Evolutionary conservation across 1,140 invertebrate genomes (phyloP), one percentile per base, ranked within the genome.

Genomic region (Helicoverpa armigera): DNA sequence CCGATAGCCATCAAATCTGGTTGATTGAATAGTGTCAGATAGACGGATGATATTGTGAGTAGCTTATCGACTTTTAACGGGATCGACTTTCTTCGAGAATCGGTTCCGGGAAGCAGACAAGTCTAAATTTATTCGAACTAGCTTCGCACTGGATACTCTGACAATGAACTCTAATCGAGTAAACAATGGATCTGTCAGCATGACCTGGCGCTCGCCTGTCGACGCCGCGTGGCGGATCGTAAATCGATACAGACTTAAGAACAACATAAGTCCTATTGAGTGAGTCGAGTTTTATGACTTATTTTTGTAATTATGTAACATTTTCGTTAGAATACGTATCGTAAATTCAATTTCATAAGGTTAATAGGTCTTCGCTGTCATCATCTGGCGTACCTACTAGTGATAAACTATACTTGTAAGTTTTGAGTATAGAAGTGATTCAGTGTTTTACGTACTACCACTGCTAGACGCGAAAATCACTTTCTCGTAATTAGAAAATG

Each of bases 161-260:
- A 94, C 92, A 93, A 94, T 94, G 93, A 94, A 94, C 92, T 93
- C 92, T 87, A 88, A 89, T 91, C 82, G 85, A 86, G 89, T 94
- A 94, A 94, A 94, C 93, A 94, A 84, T 87, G 79, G 85, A 90
- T 93, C 93, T 86, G 65, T 94, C 91, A 88, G 72, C 92, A 86
- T 88, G 87, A 86, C 84, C 93, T 94, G 93, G 91, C 85, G 87
- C 89, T 87, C 86, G 88, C 87, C 90, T 89, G 88, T 94, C 93
- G 85, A 70, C 89, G 85, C 82, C 80, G 86, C 89, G 86, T 88
- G 89, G 87, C 87, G 81, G 87, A 85, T 90, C 91, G 89, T 93
- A 93, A 92, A 94, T 94, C 90, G 90, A 92, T 91, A 91, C 90
- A 86, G 90, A 90, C 83, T 89, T 83, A 82, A 87, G 85, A 79